Evolutionary conservation across 2,797 vertebrate species (phyloP), one percentile per base, ranked within the genome.

Genomic region (Spondyliosoma cantharus): DNA sequence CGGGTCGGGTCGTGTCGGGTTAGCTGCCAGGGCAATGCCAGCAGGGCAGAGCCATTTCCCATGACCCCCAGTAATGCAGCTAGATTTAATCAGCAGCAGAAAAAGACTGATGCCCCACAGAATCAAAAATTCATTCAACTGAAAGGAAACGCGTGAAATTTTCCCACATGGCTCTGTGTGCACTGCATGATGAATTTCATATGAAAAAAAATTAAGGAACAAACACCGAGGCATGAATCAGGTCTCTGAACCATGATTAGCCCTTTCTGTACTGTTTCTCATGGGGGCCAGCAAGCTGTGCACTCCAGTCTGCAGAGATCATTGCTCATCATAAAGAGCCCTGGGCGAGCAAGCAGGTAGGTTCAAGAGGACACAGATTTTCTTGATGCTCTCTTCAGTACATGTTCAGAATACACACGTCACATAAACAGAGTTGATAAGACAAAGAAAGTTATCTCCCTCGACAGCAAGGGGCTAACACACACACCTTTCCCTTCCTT

Each of bases 61-160:
- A 89, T 87, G 78, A 91, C 65, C 83, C 56, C 58, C 13, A 70
- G 74, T 71, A 69, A 78, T 81, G 76, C 56, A 42, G 71, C 71
- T 59, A 63, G 13, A 69, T 71, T 86, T 60, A 74, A 65, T 80
- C 71, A 80, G 61, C 29, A 68, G 63, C 56, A 62, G 32, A 53
- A 43, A 76, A 60, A 56, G n/a, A 72, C 43, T 45, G 12, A 50
- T 61, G 42, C 20, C 74, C 42, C 20, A 45, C 19, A 0, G 73
- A 66, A 64, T 70, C 22, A 61, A 78, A 74, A 22, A 76, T 19
- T 68, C 13, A 56, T 32, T 32, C 20, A 72, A 77, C 76, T 73
- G 48, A 71, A 66, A 54, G 50, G 19, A 75, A 74, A 82, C 29
- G 22, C 17, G 14, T 74, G 22, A 73, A 84, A 58, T 64, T 67